Evolutionary conservation across 2,113 vertebrate genomes (phyloP).

Genomic region (Hiodon alosoides): DNA sequence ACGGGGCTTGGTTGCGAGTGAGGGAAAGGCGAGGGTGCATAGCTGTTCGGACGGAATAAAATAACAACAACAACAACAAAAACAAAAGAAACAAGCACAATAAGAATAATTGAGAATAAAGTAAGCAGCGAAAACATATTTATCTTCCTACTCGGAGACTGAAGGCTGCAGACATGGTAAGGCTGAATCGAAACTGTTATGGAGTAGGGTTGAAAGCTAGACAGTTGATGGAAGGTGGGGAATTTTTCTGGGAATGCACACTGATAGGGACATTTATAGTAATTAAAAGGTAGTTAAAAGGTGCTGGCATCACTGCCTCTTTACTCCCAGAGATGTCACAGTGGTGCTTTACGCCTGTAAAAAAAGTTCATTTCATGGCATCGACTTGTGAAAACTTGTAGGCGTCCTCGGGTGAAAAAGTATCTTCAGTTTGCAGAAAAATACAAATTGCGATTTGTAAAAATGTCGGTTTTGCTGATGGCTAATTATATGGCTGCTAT

Average conservation of each 20-base stretch:
- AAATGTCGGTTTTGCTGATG: too few relatives aligned
- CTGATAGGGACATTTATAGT: not conserved
- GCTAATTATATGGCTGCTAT: too few relatives aligned
- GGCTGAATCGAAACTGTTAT: conserved; percentile 29
- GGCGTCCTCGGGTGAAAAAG: too few relatives aligned
- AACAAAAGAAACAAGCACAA: conserved; percentile 27
- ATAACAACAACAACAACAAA: conserved; percentile 26
- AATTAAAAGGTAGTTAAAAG: too few relatives aligned
- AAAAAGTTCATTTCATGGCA: too few relatives aligned
- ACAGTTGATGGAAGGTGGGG: conserved; percentile 13
- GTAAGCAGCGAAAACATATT: conserved; percentile 38
- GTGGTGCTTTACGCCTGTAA: too few relatives aligned
- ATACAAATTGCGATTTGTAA: too few relatives aligned
- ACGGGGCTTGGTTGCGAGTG: conserved; percentile 67
- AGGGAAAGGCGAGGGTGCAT: conserved; percentile 59
- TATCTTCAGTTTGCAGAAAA: too few relatives aligned
- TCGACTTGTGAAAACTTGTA: too few relatives aligned
- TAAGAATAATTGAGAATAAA: conserved; percentile 32
- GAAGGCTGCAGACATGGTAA: conserved; percentile 66
- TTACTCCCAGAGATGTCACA: too few relatives aligned
- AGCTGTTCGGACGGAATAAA: conserved; percentile 38
- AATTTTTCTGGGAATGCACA: conserved; percentile 22
- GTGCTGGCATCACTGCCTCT: too few relatives aligned
- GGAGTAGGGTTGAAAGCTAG: conserved; percentile 13
- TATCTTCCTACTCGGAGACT: conserved; percentile 39